These are phyloP conservation scores for Drosophila tsacasi DNA, from an alignment of 1,140 invertebrate genomes.

Conservation along the genomic window DNA sequence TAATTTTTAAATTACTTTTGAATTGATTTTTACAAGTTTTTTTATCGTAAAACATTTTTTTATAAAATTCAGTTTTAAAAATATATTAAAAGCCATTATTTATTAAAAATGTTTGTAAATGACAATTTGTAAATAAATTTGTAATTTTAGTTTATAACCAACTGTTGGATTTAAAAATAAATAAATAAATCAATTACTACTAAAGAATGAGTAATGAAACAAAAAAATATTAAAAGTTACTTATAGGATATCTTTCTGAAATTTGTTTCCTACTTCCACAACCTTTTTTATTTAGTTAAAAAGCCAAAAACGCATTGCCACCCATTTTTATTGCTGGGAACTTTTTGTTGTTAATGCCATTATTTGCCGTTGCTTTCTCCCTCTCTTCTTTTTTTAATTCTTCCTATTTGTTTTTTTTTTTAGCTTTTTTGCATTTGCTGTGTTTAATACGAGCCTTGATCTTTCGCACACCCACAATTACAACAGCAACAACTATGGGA, in stretches of 20 bases:
- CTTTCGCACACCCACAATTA: constrained; percentile 73
- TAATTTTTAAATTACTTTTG: background rate
- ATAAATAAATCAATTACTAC: too few relatives aligned
- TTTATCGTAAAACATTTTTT: background rate
- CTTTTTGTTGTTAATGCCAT: constrained; percentile 53
- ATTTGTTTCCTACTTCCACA: background rate
- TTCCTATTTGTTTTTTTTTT: constrained; percentile 17
- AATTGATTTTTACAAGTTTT: too few relatives aligned
- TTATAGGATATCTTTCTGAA: background rate
- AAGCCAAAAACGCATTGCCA: constrained; percentile 16
- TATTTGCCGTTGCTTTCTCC: constrained; percentile 29
- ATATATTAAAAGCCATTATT: too few relatives aligned
- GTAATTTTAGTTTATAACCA: too few relatives aligned
- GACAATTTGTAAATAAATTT: too few relatives aligned
- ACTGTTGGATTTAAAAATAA: too few relatives aligned
- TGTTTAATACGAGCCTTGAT: constrained; percentile 73
- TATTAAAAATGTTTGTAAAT: too few relatives aligned
- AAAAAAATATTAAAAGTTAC: background rate
- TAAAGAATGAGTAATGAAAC: too few relatives aligned
- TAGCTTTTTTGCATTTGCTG: constrained; percentile 46
- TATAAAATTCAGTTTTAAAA: too few relatives aligned
- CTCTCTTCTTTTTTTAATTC: constrained; percentile 4
- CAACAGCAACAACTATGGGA: constrained; percentile 17
- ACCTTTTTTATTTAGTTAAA: background rate
- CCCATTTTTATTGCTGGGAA: constrained; percentile 50